These are phyloP conservation scores for Spinibarbus caldwelli DNA, from an alignment of 2,797 vertebrate species.

Conservation along the genomic window DNA sequence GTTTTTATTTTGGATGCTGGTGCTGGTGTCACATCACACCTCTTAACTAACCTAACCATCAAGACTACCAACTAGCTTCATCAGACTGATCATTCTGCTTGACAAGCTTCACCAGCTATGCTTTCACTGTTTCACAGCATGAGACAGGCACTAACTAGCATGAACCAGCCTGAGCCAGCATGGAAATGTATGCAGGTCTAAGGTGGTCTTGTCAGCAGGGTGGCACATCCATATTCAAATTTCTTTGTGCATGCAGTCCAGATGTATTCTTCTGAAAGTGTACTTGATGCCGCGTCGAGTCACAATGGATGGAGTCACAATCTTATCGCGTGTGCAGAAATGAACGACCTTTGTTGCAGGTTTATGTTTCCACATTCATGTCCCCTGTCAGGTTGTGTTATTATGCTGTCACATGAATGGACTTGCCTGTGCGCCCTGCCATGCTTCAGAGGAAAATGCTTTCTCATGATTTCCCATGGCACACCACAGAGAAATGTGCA, in stretches of 20 bases:
- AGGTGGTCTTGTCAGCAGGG: neutral
- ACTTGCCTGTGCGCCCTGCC: neutral
- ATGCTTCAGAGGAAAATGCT: conserved; percentile 33
- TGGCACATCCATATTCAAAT: conserved; percentile 31
- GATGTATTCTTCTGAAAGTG: conserved; percentile 13
- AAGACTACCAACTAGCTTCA: neutral
- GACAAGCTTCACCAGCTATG: neutral
- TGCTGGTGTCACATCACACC: neutral
- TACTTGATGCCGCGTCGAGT: conserved; percentile 3
- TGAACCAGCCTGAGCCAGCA: conserved; percentile 17
- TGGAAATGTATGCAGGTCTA: conserved; percentile 21
- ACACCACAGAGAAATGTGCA: conserved; percentile 32
- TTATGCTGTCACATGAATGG: conserved; percentile 36
- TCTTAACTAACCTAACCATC: neutral
- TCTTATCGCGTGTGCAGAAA: conserved; percentile 26
- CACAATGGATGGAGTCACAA: neutral
- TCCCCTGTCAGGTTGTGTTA: conserved; percentile 23
- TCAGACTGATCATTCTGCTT: neutral
- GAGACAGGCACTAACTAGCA: neutral
- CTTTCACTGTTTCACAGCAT: neutral
- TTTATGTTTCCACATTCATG: conserved; percentile 22
- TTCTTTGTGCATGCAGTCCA: neutral
- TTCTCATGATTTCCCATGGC: conserved; percentile 26
- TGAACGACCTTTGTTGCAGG: conserved; percentile 36
- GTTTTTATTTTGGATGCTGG: neutral